Evolutionary conservation across 2,113 vertebrate species (phyloP).

Genomic region (Oostethus manadensis): DNA sequence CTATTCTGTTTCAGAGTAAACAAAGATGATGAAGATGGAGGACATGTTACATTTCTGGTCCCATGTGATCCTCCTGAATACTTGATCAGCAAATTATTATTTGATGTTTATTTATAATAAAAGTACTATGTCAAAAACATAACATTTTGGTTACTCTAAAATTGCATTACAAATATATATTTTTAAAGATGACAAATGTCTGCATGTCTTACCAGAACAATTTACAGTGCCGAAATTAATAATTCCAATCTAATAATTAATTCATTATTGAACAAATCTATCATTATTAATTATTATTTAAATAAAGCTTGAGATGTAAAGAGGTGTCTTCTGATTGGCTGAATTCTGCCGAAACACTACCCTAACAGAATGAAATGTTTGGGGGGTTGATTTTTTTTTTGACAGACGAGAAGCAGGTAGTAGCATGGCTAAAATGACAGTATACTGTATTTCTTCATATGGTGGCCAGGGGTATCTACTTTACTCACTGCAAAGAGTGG

Average conservation of each 20-base stretch:
- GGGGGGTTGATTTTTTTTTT: slow-evolving; percentile 13
- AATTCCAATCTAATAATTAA: too few species aligned
- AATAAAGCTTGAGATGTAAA: neutral
- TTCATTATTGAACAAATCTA: neutral
- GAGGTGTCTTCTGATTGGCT: neutral
- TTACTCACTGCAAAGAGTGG: too few species aligned
- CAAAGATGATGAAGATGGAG: slow-evolving; percentile 15
- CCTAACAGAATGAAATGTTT: neutral
- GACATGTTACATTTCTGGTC: neutral
- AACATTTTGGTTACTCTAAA: neutral
- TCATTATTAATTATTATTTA: neutral
- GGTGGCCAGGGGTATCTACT: neutral
- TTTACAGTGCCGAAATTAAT: neutral
- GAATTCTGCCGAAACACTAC: neutral
- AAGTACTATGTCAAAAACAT: neutral
- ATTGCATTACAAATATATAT: neutral
- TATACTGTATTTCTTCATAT: neutral
- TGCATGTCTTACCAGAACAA: slow-evolving; percentile 7
- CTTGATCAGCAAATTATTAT: neutral
- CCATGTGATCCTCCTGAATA: neutral
- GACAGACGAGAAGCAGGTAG: neutral
- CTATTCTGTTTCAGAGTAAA: slow-evolving; percentile 59
- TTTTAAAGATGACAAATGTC: neutral
- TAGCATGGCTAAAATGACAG: neutral
- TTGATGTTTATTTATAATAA: neutral